A percentile compares a stretch with the other conserved stretches of the same genome.
Conservation (phyloP, 2,113 vertebrate species). For the Dolichotis patagonum region DNA sequence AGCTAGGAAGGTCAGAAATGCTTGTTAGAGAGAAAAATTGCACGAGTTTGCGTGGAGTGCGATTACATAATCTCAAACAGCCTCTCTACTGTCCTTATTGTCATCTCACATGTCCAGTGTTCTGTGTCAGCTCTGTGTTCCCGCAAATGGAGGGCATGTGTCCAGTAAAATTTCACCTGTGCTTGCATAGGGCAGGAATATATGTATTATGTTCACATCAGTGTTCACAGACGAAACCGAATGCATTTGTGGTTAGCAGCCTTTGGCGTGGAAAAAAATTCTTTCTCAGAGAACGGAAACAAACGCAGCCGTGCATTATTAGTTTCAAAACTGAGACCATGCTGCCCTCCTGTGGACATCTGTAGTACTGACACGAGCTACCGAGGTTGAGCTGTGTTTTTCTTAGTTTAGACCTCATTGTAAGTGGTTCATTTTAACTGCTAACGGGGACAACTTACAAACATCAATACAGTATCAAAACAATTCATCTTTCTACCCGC, state of each 20-base stretch:
- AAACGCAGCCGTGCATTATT: neutral
- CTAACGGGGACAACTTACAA: neutral
- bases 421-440: neutral
- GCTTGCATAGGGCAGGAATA: neutral
- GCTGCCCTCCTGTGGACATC: conserved; percentile 83
- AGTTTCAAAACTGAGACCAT: conserved; percentile 75
- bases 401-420: neutral
- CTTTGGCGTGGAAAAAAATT: neutral
- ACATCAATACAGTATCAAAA: neutral
- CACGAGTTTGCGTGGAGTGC: neutral
- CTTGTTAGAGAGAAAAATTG: neutral
- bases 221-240: neutral
- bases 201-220: neutral
- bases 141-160: neutral
- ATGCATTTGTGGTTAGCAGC: conserved; percentile 63
- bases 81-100: neutral
- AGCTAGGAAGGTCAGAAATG: neutral
- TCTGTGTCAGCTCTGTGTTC: neutral
- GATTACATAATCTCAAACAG: neutral
- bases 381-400: neutral
- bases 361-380: neutral
- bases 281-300: neutral
- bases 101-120: neutral
- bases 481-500: neutral
- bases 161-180: neutral